Evolutionary conservation across 2,888 invertebrate genomes (phyloP), one percentile per base, ranked within the genome.

Genomic region (Amblyteles armatorius): DNA sequence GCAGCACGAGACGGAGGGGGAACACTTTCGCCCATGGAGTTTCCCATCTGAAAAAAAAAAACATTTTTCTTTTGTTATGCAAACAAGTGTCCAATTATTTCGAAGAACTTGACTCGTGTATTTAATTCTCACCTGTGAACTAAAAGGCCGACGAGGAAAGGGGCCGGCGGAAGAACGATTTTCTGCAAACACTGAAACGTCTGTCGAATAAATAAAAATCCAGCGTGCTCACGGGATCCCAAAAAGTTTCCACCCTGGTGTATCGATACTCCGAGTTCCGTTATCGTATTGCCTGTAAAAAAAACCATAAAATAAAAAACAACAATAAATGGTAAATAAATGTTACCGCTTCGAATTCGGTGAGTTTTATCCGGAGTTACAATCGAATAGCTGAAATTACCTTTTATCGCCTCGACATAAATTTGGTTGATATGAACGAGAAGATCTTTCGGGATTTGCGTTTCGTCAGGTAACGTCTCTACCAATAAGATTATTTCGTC

Each of bases 1-100:
- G 95, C 74, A 98, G 94, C 91, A 98, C 95, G 48, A 98, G 94
- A 13, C 98, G 95, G 55, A 96, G 91, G 0, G 96, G 96, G 91
- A 97, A 96, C 67, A 97, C 95, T 94, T 97, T 97, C 1, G 97
- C 98, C 97, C 97, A 97, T 0, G 97, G 97, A 3, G 96, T 96
- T 94, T 97, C 97, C 96, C 96, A 97, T 88, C 95, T 95, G 78
- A 50, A 89, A 84, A 87, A 88, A 81, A 71, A 77, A 52, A 57
- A 40, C 26, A 29, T 29, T 3, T 29, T 9, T 50, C 29, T 40
- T 5, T 48, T 60, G 44, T 26, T 52, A 19, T 13, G 9, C 19
- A 55, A 52, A 19, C 7, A 1, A 11, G 9, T 11, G 19, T 7
- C 22, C 22, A 55, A 11, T 44, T 16, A 16, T 16, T 16, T 3